phyloP scores from a whole-genome alignment of 2,113 vertebrate genomes.

The Damaliscus lunatus region DNA sequence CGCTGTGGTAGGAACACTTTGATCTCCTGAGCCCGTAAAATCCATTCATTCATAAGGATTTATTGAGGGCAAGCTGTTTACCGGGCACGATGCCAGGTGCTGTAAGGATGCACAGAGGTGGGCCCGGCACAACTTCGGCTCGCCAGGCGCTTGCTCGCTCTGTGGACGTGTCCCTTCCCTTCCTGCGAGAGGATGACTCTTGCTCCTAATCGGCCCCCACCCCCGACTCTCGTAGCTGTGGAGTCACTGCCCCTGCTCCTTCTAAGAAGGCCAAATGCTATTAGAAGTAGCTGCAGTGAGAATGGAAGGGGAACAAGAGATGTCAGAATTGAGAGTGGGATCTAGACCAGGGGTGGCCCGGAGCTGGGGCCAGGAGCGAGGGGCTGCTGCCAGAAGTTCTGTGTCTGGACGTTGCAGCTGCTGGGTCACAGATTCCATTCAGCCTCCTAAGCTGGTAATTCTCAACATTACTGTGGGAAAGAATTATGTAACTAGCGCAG shows the following conservation, averaged over 20 bases:
- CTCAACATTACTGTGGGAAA: not conserved
- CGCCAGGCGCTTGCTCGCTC: not conserved
- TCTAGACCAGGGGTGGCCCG: not conserved
- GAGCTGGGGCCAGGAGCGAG: not conserved
- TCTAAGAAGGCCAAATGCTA: not conserved
- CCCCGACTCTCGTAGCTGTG: not conserved
- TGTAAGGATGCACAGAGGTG: no score
- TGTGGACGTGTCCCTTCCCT: not conserved
- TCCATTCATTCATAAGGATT: not conserved
- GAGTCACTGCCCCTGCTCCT: not conserved
- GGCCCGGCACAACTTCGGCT: no score
- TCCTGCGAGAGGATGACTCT: not conserved
- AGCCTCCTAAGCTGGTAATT: not conserved
- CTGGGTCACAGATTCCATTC: not conserved
- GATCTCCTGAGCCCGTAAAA: not conserved
- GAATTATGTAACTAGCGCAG: not conserved
- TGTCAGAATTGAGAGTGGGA: not conserved
- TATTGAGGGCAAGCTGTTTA: not conserved
- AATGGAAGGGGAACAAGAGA: not conserved
- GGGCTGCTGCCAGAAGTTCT: not conserved
- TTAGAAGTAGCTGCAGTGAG: not conserved
- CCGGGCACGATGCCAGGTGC: not conserved
- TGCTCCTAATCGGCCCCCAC: not conserved
- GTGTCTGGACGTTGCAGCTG: not conserved
- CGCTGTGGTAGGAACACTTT: not conserved